Base-by-base conservation (phyloP, 2,888 invertebrate species). In the Emmelina monodactyla region DNA sequence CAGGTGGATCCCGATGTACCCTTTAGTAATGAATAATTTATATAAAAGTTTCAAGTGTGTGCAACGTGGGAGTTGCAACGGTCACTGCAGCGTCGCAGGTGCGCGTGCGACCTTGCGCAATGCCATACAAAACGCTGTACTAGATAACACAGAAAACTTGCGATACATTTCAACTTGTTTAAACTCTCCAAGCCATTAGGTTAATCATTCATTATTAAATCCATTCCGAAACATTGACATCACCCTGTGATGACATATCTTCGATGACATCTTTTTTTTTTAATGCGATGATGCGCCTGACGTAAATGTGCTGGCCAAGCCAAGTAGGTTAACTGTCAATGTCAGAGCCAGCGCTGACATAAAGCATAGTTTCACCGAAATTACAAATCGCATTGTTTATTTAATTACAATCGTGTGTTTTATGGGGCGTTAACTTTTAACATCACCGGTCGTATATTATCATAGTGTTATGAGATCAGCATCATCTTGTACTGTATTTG, bases 321-420 rank as follows among this genome's bases (percentile, higher is more conserved):
- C 71, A 73, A 75, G 58, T 75, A 55, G 70, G 72, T 73, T 66
- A 72, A 58, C 67, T 54, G 66, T 67, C 73, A 75, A 75, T 76
- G 75, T 69, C 72, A 67, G 54, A 55, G 52, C 58, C 55, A 62
- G 63, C 65, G 61, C 72, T 68, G 66, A 64, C 50, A 51, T 49
- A 50, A 44, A 39, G 49, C 33, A 45, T 42, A 46, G 44, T 45
- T 43, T 48, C 25, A 25, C 25, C 25, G 4, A 25, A 25, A 25
- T 25, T 10, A 25, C 25, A 42, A 50, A 48, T 45, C 46, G 42
- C 44, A 44, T 38, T 42, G 42, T 51, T 52, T 62, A 59, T 58
- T 63, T 58, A 58, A 54, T 10, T 25, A 9, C n/a, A 25, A n/a
- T 25, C 11, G 25, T 10, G 3, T 10, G 50, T 51, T 51, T 46